Conservation (phyloP, 2,797 vertebrate genomes). For the Enteromius unitaeniatus region DNA sequence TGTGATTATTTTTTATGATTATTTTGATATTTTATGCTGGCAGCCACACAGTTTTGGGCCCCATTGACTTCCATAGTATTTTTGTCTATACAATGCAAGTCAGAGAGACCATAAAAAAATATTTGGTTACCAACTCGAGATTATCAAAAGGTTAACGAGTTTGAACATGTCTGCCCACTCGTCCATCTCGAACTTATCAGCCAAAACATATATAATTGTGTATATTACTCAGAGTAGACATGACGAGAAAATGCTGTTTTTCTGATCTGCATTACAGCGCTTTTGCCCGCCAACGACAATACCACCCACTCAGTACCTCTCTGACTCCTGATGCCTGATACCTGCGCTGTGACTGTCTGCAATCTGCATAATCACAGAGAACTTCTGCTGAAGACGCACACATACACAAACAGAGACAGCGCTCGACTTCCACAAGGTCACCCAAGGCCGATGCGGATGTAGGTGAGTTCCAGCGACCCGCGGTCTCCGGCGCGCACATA, state of each 20-base stretch:
- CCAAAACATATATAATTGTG: conserved; percentile 39
- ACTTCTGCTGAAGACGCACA: conserved; percentile 45
- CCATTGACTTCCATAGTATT: neutral
- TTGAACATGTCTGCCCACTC: conserved; percentile 40
- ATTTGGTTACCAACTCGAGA: neutral
- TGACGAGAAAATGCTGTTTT: conserved; percentile 36
- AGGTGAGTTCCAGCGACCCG: conserved; percentile 29
- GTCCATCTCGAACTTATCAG: conserved; percentile 48
- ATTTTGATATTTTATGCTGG: neutral
- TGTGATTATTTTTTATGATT: neutral
- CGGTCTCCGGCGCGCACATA: conserved; percentile 40
- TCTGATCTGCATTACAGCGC: conserved; percentile 46
- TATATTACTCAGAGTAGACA: conserved; percentile 34
- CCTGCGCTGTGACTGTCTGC: conserved; percentile 62
- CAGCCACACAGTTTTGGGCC: neutral
- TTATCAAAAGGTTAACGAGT: conserved; percentile 38
- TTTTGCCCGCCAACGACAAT: conserved; percentile 53
- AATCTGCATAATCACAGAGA: conserved; percentile 61
- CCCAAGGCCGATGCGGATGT: conserved; percentile 58
- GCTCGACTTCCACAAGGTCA: conserved; percentile 72
- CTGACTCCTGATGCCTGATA: conserved; percentile 53
- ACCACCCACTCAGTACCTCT: conserved; percentile 41
- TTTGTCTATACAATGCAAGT: neutral
- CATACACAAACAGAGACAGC: conserved; percentile 57
- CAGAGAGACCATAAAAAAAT: neutral